Percentiles rank a stretch among this genome's conserved stretches.
Conservation (phyloP, 2,797 vertebrate species). For the Galaxias olidus region DNA sequence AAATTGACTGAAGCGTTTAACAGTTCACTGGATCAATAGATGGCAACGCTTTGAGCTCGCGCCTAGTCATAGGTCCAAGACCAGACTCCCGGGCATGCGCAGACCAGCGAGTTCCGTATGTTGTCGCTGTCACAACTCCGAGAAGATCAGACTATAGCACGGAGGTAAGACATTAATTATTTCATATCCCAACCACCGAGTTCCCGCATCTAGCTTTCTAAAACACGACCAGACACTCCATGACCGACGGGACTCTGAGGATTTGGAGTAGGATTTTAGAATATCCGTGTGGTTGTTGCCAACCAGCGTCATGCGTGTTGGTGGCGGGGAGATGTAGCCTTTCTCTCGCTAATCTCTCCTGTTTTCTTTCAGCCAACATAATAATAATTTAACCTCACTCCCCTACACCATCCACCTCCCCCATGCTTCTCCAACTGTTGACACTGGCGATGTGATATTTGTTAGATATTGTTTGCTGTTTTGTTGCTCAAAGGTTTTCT, state of each 20-base stretch:
- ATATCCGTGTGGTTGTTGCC: too few relatives aligned
- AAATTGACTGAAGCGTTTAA: background rate
- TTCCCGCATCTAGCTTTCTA: constrained; percentile 24
- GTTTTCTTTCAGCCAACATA: constrained; percentile 38
- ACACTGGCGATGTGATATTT: background rate
- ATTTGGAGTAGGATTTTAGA: background rate
- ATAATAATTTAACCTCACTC: constrained; percentile 30
- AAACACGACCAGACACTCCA: constrained; percentile 13
- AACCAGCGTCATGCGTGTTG: constrained; percentile 14
- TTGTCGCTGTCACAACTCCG: constrained; percentile 45
- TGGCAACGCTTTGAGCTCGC: too few relatives aligned
- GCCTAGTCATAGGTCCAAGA: too few relatives aligned
- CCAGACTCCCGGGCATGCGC: too few relatives aligned
- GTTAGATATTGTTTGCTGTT: too few relatives aligned
- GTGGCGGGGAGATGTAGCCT: constrained; percentile 44
- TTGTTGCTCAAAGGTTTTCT: too few relatives aligned
- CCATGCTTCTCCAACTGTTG: constrained; percentile 14
- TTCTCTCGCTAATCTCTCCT: constrained; percentile 44
- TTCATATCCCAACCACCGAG: constrained; percentile 37
- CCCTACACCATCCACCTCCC: background rate
- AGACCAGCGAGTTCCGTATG: constrained; percentile 38
- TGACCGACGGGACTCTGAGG: constrained; percentile 9
- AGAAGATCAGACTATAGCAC: constrained; percentile 41
- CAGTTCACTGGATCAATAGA: background rate
- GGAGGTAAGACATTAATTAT: constrained; percentile 55